Conservation (phyloP, 64 coral and sea anemone species). For the Montipora capricornis region DNA sequence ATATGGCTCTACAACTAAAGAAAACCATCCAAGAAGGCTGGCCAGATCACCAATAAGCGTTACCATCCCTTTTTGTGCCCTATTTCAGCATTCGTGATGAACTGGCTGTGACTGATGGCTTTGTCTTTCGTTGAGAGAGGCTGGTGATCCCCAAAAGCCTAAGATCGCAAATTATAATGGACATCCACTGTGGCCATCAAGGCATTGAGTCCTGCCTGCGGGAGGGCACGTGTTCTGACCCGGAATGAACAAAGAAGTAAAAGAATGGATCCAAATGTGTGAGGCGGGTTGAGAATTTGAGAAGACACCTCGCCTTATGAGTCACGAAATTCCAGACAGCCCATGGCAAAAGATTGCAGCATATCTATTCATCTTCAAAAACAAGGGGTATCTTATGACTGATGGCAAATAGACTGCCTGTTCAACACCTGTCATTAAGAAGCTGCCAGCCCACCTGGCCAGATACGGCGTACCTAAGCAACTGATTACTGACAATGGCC, state of each 20-base stretch:
- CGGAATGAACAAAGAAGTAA: slow-evolving; percentile 38
- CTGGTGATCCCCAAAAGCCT: neutral
- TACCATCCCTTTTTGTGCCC: neutral
- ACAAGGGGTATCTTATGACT: slow-evolving; percentile 10
- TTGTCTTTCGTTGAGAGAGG: no score
- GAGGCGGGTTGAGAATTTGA: neutral
- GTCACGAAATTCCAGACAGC: slow-evolving; percentile 1
- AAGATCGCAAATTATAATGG: neutral
- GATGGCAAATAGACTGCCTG: slow-evolving; percentile 20
- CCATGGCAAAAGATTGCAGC: slow-evolving; percentile 34
- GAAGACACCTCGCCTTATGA: neutral
- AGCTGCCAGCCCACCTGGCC: slow-evolving; percentile 14
- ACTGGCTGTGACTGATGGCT: neutral
- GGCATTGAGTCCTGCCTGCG: neutral
- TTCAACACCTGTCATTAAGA: neutral
- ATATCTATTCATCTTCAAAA: slow-evolving; percentile 3
- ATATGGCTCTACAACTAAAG: neutral
- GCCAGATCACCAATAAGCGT: neutral
- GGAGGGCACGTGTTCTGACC: slow-evolving; percentile 25
- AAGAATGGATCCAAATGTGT: slow-evolving; percentile 18
- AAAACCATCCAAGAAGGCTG: neutral
- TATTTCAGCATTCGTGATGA: neutral
- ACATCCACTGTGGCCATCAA: neutral
- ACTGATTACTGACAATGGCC: slow-evolving; percentile 31
- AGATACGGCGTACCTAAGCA: slow-evolving; percentile 10